Percentiles rank a stretch among this genome's conserved stretches.
These are phyloP conservation scores for Drosophila prolongata DNA, from an alignment of 2,888 invertebrate genomes.

Conservation along the genomic window DNA sequence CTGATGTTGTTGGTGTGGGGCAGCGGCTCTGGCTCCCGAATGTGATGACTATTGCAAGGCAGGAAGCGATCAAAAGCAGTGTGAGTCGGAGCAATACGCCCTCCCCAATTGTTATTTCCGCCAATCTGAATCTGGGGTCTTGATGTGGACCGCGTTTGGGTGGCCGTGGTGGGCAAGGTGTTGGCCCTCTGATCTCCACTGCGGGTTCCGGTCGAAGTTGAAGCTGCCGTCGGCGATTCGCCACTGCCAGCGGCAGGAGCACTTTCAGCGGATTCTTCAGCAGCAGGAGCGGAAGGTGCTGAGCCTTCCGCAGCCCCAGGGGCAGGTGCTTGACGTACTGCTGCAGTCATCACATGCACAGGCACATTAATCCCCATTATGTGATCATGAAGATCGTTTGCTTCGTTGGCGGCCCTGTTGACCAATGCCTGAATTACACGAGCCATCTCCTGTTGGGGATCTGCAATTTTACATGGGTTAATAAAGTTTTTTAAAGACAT, in stretches of 20 bases:
- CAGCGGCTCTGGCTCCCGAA: conserved; percentile 83
- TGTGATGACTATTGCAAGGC: conserved; percentile 90
- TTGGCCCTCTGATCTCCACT: conserved; percentile 86
- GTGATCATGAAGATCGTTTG: conserved; percentile 82
- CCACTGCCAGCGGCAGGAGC: conserved; percentile 42
- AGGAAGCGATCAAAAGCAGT: conserved; percentile 86
- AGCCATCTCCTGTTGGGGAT: conserved; percentile 82
- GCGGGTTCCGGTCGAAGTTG: conserved; percentile 54
- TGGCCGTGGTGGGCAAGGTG: conserved; percentile 89
- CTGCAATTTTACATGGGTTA: conserved; percentile 56
- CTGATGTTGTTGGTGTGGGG: conserved; percentile 50
- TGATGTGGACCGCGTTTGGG: conserved; percentile 89
- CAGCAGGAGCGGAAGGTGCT: conserved; percentile 53
- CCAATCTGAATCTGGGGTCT: conserved; percentile 89
- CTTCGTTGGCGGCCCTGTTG: conserved; percentile 79
- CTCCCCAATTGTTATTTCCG: conserved; percentile 85
- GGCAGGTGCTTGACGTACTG: conserved; percentile 85
- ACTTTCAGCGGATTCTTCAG: conserved; percentile 45
- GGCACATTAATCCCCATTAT: conserved; percentile 82
- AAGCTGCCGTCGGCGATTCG: conserved; percentile 29
- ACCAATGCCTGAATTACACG: conserved; percentile 83
- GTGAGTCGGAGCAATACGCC: conserved; percentile 83
- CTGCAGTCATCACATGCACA: conserved; percentile 85
- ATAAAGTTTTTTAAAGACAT: background rate
- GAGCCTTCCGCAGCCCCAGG: conserved; percentile 42